Percentiles rank a stretch among this genome's conserved stretches.
Evolutionary conservation across 1,140 invertebrate species (phyloP).

Genomic region (Ceratosolen fusciceps): DNA sequence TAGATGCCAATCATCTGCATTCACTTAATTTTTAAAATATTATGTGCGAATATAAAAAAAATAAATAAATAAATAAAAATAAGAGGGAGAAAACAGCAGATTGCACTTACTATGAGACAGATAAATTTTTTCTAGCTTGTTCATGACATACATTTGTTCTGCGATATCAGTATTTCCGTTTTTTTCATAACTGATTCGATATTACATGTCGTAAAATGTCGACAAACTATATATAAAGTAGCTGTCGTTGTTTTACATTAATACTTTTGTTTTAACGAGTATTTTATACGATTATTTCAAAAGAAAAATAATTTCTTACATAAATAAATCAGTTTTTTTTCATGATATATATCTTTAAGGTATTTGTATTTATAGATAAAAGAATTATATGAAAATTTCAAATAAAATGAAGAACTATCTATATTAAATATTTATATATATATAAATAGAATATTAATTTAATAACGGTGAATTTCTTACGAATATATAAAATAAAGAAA

Average conservation of each 20-base stretch:
- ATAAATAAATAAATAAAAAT: neutral
- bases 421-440: too few species aligned
- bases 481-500: too few species aligned
- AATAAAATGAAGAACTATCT: too few species aligned
- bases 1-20: neutral
- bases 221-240: neutral
- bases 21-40: neutral
- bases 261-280: conserved; percentile 8
- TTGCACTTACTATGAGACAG: neutral
- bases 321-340: neutral
- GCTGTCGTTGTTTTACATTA: neutral
- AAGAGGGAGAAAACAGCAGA: neutral
- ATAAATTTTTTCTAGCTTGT: conserved; percentile 17
- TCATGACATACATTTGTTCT: conserved; percentile 17
- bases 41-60: neutral
- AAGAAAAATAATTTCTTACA: neutral
- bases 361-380: too few species aligned
- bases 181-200: neutral
- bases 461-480: too few species aligned
- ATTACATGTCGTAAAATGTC: neutral
- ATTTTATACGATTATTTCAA: neutral
- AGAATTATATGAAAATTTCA: too few species aligned
- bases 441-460: too few species aligned
- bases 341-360: too few species aligned
- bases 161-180: neutral